A percentile compares a stretch with the other conserved stretches of the same genome.
phyloP scores from a whole-genome alignment of 2,113 vertebrate species.

The Takifugu flavidus region DNA sequence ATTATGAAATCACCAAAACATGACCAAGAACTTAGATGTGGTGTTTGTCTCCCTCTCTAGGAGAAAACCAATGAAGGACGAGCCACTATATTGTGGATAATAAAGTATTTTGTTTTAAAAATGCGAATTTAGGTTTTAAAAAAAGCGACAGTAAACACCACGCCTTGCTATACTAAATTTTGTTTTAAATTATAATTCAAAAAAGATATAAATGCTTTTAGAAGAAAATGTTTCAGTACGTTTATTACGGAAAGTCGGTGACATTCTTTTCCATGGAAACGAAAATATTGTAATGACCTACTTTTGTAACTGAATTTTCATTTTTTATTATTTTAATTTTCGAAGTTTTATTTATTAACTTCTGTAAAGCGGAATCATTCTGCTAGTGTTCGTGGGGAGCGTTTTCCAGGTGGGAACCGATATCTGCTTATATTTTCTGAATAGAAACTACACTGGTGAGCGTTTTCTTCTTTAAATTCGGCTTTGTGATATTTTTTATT shows the following conservation, averaged over 20 bases:
- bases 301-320: background rate
- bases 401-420: constrained; percentile 41
- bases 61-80: constrained; percentile 2
- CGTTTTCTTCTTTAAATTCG: constrained; percentile 19
- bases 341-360: no score
- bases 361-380: constrained; percentile 38
- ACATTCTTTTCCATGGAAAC: no score
- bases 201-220: no score
- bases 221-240: no score
- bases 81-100: background rate
- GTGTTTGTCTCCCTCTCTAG: constrained; percentile 66
- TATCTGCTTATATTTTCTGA: constrained; percentile 36
- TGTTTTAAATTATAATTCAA: no score
- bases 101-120: no score
- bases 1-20: background rate
- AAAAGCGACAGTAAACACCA: no score
- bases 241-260: no score
- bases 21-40: background rate
- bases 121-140: no score
- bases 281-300: no score
- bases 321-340: background rate
- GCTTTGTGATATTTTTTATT: background rate
- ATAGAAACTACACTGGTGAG: constrained; percentile 51
- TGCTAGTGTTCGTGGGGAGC: constrained; percentile 33
- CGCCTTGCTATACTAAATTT: no score